Conservation (phyloP, 1,140 invertebrate genomes). For the Ganaspis sp. region DNA sequence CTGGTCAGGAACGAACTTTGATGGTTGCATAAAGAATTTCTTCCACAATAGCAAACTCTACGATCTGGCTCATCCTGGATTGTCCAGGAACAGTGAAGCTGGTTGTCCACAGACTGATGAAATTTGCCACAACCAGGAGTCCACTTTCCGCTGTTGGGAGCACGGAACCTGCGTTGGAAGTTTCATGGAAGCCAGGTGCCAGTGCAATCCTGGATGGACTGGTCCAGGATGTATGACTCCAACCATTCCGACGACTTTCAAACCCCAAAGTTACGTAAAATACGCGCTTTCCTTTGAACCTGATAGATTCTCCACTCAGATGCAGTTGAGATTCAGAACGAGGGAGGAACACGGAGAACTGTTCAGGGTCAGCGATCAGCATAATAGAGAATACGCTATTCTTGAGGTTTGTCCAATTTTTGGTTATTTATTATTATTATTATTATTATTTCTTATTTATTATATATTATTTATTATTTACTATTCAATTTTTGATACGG, state of each 20-base stretch:
- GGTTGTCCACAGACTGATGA: conserved; percentile 95
- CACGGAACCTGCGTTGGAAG: conserved; percentile 96
- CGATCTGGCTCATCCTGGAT: conserved; percentile 91
- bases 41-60: conserved; percentile 97
- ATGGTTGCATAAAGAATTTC: conserved; percentile 96
- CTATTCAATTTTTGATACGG: too few relatives aligned
- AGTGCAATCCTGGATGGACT: conserved; percentile 94
- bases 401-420: conserved; percentile 82
- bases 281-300: conserved; percentile 96
- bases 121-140: conserved; percentile 87
- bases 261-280: conserved; percentile 94
- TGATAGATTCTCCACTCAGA: conserved; percentile 92
- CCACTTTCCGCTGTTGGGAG: conserved; percentile 89
- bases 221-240: conserved; percentile 90
- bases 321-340: conserved; percentile 94
- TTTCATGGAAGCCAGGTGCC: conserved; percentile 90
- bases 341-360: conserved; percentile 94
- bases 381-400: conserved; percentile 95
- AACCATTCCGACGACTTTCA: conserved; percentile 92
- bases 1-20: conserved; percentile 91
- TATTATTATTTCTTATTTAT: too few relatives aligned
- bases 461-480: too few relatives aligned
- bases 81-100: conserved; percentile 88
- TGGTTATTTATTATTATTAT: too few relatives aligned
- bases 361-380: conserved; percentile 94